Conservation (phyloP, 2,888 invertebrate species). For the Limnephilus rhombicus region DNA sequence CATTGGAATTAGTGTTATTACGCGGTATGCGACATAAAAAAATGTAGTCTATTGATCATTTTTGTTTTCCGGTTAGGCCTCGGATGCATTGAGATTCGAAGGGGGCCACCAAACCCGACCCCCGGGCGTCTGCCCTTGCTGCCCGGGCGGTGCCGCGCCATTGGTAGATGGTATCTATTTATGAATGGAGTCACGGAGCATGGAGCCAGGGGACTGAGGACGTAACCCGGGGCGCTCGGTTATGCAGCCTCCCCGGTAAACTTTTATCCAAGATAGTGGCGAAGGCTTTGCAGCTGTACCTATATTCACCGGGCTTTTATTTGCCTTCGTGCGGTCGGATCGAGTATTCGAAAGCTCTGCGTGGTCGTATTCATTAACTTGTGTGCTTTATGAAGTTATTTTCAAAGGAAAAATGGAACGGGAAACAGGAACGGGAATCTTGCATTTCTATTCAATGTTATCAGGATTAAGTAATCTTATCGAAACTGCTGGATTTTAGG, state of each 20-base stretch:
- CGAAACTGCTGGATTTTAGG: neutral
- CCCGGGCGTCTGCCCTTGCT: neutral
- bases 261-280: constrained; percentile 52
- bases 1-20: no score
- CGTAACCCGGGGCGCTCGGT: constrained; percentile 43
- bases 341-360: neutral
- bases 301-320: neutral
- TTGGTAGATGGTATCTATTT: constrained; percentile 53
- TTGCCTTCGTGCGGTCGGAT: neutral
- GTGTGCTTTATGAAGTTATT: constrained; percentile 1
- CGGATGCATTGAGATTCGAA: neutral
- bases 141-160: neutral
- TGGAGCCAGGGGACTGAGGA: constrained; percentile 7
- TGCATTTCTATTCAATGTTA: neutral
- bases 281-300: constrained; percentile 46
- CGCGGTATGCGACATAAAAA: neutral
- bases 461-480: neutral
- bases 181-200: constrained; percentile 48
- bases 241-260: constrained; percentile 27
- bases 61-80: neutral
- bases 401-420: neutral
- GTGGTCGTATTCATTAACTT: neutral
- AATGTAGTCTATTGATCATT: neutral
- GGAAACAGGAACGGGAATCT: neutral
- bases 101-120: neutral